A percentile compares a stretch with the other conserved stretches of the same genome.
These are phyloP conservation scores for Diorhabda carinulata DNA, from an alignment of 1,140 invertebrate genomes.

Conservation along the genomic window DNA sequence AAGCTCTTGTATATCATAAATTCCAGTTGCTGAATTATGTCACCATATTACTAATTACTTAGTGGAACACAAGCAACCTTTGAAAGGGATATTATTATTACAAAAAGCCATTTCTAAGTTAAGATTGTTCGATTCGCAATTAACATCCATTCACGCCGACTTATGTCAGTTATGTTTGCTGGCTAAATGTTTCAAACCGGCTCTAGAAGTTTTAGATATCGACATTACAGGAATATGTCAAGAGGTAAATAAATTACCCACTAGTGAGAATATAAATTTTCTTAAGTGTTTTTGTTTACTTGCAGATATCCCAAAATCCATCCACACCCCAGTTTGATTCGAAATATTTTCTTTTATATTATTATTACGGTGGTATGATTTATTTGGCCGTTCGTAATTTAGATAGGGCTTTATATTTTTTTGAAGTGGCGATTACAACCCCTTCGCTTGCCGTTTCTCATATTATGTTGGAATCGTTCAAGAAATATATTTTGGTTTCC, in stretches of 20 bases:
- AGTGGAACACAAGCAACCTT: conserved; percentile 70
- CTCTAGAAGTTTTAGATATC: conserved; percentile 80
- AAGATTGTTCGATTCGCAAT: conserved; percentile 78
- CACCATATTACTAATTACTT: conserved; percentile 76
- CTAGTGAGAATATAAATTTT: conserved; percentile 6
- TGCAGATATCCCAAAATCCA: conserved; percentile 35
- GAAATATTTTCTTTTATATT: conserved; percentile 90
- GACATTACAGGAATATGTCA: conserved; percentile 89
- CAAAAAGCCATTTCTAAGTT: conserved; percentile 84
- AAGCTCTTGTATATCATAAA: neutral
- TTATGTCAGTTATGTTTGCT: conserved; percentile 88
- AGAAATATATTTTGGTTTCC: conserved; percentile 91
- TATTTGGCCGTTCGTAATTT: conserved; percentile 91
- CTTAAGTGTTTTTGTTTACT: conserved; percentile 17
- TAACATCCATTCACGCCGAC: conserved; percentile 92
- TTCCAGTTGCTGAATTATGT: conserved; percentile 82
- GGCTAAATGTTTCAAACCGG: conserved; percentile 89
- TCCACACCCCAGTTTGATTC: conserved; percentile 69
- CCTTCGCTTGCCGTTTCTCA: conserved; percentile 90
- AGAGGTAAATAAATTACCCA: conserved; percentile 56
- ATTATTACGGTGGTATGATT: conserved; percentile 97
- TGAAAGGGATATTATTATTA: conserved; percentile 80
- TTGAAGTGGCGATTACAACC: conserved; percentile 91
- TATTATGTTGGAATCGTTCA: conserved; percentile 95
- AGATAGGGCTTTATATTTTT: conserved; percentile 88